A percentile compares a stretch with the other conserved stretches of the same genome.
Conservation (phyloP, 2,797 vertebrate species). For the Xenops minutus region DNA sequence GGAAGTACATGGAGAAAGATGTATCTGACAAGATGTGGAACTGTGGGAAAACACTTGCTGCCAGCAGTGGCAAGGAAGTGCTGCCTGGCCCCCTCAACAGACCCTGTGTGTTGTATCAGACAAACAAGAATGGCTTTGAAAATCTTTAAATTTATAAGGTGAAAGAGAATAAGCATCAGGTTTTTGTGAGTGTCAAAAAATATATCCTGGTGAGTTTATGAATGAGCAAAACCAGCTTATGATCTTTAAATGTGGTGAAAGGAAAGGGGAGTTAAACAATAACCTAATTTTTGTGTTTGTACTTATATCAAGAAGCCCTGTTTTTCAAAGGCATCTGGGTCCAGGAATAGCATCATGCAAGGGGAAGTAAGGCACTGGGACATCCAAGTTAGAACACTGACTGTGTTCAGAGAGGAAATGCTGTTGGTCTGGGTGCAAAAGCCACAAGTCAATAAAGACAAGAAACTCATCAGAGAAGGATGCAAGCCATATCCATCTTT, state of each 20-base stretch:
- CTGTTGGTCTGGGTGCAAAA: neutral
- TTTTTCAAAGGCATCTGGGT: neutral
- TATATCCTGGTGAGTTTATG: neutral
- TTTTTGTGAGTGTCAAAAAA: neutral
- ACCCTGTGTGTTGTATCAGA: neutral
- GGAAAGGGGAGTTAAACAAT: neutral
- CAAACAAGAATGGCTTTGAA: neutral
- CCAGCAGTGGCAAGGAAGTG: neutral
- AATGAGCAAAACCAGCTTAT: neutral
- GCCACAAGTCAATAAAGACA: neutral
- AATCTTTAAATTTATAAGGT: neutral
- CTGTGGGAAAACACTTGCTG: neutral
- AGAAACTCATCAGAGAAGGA: neutral
- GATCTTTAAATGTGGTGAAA: neutral
- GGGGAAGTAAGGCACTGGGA: neutral
- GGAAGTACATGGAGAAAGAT: neutral
- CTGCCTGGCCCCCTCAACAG: neutral
- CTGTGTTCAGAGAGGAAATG: neutral
- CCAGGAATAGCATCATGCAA: neutral
- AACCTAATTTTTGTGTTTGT: neutral
- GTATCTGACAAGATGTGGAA: rapidly evolving
- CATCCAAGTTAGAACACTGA: neutral
- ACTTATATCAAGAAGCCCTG: neutral
- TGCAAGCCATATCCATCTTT: neutral
- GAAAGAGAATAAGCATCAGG: neutral